Evolutionary conservation across 2,797 vertebrate genomes (phyloP).

Genomic region (Vultur gryphus): DNA sequence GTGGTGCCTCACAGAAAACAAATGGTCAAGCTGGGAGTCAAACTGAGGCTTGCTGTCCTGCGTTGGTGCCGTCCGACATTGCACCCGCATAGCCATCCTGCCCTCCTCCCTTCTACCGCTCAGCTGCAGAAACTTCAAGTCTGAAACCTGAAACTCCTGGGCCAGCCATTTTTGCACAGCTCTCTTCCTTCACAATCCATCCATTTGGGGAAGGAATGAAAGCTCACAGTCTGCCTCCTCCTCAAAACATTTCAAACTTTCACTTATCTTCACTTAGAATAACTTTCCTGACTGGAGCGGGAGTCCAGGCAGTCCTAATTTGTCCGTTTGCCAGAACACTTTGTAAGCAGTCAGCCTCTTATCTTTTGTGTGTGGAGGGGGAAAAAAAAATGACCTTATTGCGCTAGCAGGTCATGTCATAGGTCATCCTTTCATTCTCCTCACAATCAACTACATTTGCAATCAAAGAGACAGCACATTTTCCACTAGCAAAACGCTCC

Average conservation of each 20-base stretch:
- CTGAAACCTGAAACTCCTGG: constrained; percentile 6
- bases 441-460: constrained; percentile 66
- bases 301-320: constrained; percentile 61
- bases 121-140: not conserved
- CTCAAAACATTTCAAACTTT: constrained; percentile 57
- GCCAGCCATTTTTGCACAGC: not conserved
- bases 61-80: accelerated
- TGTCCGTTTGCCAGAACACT: constrained; percentile 70
- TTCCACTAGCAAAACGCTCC: constrained; percentile 27
- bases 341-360: constrained; percentile 70
- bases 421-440: constrained; percentile 69
- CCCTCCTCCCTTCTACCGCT: not conserved
- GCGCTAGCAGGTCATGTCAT: constrained; percentile 57
- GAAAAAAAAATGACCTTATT: constrained; percentile 42
- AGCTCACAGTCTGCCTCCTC: not conserved
- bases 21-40: not conserved
- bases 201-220: constrained; percentile 25
- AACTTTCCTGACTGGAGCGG: constrained; percentile 20
- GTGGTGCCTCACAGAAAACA: not conserved
- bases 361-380: constrained; percentile 54
- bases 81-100: accelerated
- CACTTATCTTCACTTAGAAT: constrained; percentile 67
- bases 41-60: not conserved
- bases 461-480: constrained; percentile 62
- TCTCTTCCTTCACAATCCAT: not conserved